A percentile compares a stretch with the other conserved stretches of the same genome.
Evolutionary conservation across 2,113 vertebrate genomes (phyloP).

Genomic region (Osmerus mordax): DNA sequence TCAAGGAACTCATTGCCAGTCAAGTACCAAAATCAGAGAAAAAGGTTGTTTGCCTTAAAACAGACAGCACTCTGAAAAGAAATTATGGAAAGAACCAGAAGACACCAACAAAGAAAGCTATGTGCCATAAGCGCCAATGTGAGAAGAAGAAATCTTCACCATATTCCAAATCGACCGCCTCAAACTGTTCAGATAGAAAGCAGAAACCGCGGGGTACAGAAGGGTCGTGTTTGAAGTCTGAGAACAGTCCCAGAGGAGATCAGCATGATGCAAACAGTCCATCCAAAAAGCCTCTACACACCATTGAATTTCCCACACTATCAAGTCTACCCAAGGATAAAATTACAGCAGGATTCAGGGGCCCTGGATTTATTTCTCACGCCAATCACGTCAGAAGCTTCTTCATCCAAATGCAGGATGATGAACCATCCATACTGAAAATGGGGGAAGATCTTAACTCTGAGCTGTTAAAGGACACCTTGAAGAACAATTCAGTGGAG

Average conservation of each 20-base stretch:
- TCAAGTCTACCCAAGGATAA: slow-evolving; percentile 59
- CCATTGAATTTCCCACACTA: slow-evolving; percentile 49
- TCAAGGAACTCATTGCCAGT: slow-evolving; percentile 72
- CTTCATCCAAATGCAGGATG: slow-evolving; percentile 77
- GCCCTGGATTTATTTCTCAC: slow-evolving; percentile 71
- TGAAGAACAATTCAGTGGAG: slow-evolving; percentile 23
- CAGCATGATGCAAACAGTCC: slow-evolving; percentile 1
- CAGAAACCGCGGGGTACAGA: neutral
- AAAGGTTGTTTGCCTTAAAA: neutral
- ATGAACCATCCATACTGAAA: slow-evolving; percentile 71
- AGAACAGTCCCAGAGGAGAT: neutral
- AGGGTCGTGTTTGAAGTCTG: neutral
- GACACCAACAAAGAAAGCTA: neutral
- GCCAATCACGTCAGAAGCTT: slow-evolving; percentile 66
- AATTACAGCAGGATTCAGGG: slow-evolving; percentile 59
- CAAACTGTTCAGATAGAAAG: neutral
- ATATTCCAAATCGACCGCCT: neutral
- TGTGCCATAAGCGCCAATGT: neutral
- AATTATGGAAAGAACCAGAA: slow-evolving; percentile 13
- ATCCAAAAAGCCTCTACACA: neutral
- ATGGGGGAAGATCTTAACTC: slow-evolving; percentile 72
- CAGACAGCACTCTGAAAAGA: slow-evolving; percentile 8
- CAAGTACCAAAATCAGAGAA: slow-evolving; percentile 35
- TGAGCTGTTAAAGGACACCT: slow-evolving; percentile 30
- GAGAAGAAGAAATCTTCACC: too few species aligned